These are phyloP conservation scores for Atta cephalotes DNA, from an alignment of 1,140 invertebrate species.

Conservation along the genomic window DNA sequence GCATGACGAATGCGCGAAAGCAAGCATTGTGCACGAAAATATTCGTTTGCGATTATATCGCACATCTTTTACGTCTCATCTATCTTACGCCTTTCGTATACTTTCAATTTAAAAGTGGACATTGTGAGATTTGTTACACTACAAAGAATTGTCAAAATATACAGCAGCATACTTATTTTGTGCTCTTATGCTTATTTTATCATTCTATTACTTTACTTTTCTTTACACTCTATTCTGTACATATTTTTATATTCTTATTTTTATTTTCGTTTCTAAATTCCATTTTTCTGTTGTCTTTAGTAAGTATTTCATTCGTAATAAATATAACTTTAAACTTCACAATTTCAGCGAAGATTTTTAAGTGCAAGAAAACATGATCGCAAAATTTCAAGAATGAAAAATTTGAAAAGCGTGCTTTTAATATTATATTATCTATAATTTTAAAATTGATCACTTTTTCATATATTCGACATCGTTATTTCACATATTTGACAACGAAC, in stretches of 20 bases:
- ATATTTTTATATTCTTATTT: not conserved
- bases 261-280: not conserved
- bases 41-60: slow-evolving; percentile 7
- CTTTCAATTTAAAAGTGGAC: not conserved
- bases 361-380: no score
- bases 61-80: not conserved
- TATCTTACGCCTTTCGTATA: not conserved
- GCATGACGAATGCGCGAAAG: slow-evolving; percentile 18
- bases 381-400: not conserved
- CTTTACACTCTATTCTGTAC: no score
- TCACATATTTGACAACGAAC: slow-evolving; percentile 3
- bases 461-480: not conserved
- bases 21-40: slow-evolving; percentile 32
- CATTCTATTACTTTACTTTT: no score
- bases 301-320: not conserved
- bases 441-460: not conserved
- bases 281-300: not conserved
- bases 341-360: no score
- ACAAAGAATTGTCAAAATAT: not conserved
- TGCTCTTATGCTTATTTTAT: no score
- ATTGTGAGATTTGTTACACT: not conserved
- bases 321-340: not conserved
- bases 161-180: not conserved
- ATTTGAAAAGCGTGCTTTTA: not conserved
- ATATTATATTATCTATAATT: not conserved